Base-by-base conservation (phyloP, 2,113 vertebrate genomes). In the Heterotis niloticus region DNA sequence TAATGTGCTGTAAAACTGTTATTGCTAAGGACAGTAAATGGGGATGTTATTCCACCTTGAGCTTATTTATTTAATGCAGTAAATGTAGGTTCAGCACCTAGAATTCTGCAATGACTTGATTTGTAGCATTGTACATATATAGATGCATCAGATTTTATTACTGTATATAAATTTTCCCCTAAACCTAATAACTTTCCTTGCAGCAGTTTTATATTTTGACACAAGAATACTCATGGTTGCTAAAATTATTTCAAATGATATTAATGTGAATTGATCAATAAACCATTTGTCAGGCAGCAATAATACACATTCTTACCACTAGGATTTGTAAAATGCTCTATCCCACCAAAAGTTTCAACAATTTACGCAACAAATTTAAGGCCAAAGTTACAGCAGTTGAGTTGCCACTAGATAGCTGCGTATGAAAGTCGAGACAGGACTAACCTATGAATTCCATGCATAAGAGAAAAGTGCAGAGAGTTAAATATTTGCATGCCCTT, bases 201-300 rank as follows among this genome's bases (percentile, higher is more conserved):
- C 29, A 52, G 13, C 14, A 57, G 54, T 56, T 74, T 74, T 20
- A 56, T 59, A 26, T 59, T 57, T 57, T 57, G 20, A 13, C 69
- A 57, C 9, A 23, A 59, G 26, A 17, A 23, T 74, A 54, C 0
- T 11, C n/a, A n/a, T n/a, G n/a, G n/a, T n/a, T 54, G 51, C 56
- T 73, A 73, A 23, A 73, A 73, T 73, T 24, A 73, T 52, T 56
- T 20, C 24, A 54, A 24, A 12, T 59, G 54, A 56, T 52, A 73
- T 56, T 26, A 59, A 11, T 11, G 24, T 74, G 23, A 59, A 20
- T 26, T 74, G 71, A 44, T 44, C 34, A 44, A 44, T 7, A 44
- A 44, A 44, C 34, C 34, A 4, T 7, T 44, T 7, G 7, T 7
- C 34, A 44, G 3, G 34, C 34, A 7, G 34, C 34, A 2, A 44